Percentiles rank a stretch among this genome's conserved stretches.
Evolutionary conservation across 2,888 invertebrate species (phyloP).

Genomic region (Oscheius sp.): DNA sequence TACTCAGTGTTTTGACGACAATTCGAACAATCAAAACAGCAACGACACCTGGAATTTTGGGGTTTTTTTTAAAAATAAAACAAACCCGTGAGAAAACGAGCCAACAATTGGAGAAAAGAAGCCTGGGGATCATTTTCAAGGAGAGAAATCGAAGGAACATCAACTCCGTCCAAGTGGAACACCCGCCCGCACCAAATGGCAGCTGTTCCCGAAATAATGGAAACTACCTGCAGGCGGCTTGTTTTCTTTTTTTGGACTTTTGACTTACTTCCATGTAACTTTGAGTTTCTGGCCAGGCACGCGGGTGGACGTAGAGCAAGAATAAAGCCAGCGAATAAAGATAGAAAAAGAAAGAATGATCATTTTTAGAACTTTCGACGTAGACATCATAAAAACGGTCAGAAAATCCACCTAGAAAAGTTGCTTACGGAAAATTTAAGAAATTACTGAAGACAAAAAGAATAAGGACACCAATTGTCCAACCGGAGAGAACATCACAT

Average conservation of each 20-base stretch:
- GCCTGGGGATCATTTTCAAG: conserved; percentile 37
- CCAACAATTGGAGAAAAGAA: conserved; percentile 13
- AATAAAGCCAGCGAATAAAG: conserved; percentile 36
- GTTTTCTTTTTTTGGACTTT: background rate
- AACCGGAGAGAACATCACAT: conserved; percentile 51
- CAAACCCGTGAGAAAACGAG: conserved; percentile 41
- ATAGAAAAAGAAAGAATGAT: conserved; percentile 34
- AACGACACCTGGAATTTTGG: conserved; percentile 34
- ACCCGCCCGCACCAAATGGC: conserved; percentile 42
- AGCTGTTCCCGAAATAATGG: conserved; percentile 42
- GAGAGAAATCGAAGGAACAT: conserved; percentile 34
- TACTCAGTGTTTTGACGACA: conserved; percentile 39
- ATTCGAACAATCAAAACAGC: conserved; percentile 36
- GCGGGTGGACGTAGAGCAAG: conserved; percentile 42
- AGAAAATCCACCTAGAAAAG: conserved; percentile 39
- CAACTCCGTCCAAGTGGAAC: conserved; percentile 31
- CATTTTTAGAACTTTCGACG: conserved; percentile 35
- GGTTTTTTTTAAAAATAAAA: background rate
- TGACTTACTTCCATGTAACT: conserved; percentile 48
- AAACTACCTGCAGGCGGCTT: conserved; percentile 36
- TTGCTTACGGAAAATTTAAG: background rate
- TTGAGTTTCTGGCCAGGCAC: conserved; percentile 56
- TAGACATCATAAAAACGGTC: conserved; percentile 42
- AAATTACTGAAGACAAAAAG: conserved; percentile 43
- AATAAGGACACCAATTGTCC: conserved; percentile 51